These are phyloP conservation scores for Drusus annulatus DNA, from an alignment of 1,140 invertebrate species.

Conservation along the genomic window DNA sequence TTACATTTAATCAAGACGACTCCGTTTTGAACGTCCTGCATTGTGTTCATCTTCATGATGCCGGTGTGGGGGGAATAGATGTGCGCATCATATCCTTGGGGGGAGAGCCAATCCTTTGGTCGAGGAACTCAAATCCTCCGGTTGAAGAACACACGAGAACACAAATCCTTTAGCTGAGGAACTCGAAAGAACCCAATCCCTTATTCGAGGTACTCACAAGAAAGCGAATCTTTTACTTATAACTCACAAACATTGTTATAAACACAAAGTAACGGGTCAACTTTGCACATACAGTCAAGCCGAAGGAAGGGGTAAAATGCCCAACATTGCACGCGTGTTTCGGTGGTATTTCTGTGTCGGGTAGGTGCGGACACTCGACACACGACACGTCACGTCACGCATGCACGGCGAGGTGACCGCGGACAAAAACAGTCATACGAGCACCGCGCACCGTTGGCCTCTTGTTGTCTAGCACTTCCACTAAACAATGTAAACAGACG, in stretches of 20 bases:
- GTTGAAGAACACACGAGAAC: too few relatives aligned
- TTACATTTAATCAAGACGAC: constrained; percentile 58
- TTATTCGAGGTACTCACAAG: too few relatives aligned
- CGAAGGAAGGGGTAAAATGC: too few relatives aligned
- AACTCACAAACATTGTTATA: not conserved
- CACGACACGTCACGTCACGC: constrained; percentile 18
- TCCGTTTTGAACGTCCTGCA: constrained; percentile 58
- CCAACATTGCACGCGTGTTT: too few relatives aligned
- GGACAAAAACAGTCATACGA: constrained; percentile 48
- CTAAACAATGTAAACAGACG: constrained; percentile 28
- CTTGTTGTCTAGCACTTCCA: constrained; percentile 24
- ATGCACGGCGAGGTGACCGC: constrained; percentile 52
- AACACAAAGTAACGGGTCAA: not conserved
- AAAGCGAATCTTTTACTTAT: too few relatives aligned
- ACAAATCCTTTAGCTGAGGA: too few relatives aligned
- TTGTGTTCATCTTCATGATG: constrained; percentile 55
- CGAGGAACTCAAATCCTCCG: too few relatives aligned
- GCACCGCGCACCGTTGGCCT: constrained; percentile 45
- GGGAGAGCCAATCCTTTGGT: not conserved
- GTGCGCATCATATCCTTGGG: too few relatives aligned
- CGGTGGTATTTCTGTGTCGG: too few relatives aligned
- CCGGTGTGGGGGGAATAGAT: too few relatives aligned
- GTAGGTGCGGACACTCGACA: not conserved
- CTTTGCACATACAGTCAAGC: constrained; percentile 6
- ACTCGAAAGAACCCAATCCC: too few relatives aligned